phyloP scores from a whole-genome alignment of 2,888 invertebrate species.

The Acleris laterana region DNA sequence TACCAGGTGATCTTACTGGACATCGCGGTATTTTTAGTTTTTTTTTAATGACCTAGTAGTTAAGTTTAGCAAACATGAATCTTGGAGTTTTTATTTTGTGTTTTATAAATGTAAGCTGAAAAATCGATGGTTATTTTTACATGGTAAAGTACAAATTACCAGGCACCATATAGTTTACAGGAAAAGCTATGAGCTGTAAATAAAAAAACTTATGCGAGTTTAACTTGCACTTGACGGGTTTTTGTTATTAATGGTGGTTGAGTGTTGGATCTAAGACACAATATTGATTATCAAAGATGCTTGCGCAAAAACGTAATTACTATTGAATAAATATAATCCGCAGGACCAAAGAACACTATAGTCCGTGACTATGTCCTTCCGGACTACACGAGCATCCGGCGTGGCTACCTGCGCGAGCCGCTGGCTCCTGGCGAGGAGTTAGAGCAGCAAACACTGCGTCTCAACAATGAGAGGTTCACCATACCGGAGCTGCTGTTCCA shows the following conservation, averaged over 20 bases:
- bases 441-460: constrained; percentile 90
- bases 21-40: no score
- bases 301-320: not conserved
- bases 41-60: not conserved
- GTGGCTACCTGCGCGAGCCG: constrained; percentile 87
- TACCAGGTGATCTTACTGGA: no score
- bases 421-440: constrained; percentile 72
- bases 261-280: no score
- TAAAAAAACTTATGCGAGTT: no score
- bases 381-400: constrained; percentile 94
- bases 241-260: no score
- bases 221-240: no score
- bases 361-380: constrained; percentile 97
- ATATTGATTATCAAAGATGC: not conserved
- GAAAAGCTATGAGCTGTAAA: no score
- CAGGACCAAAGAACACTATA: constrained; percentile 87
- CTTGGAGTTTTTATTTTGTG: no score
- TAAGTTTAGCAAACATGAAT: not conserved
- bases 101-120: no score
- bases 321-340: constrained; percentile 19
- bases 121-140: no score
- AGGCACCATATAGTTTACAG: no score
- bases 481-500: constrained; percentile 97
- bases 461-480: constrained; percentile 97
- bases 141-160: no score